phyloP scores from a whole-genome alignment of 2,797 vertebrate species.

The Sebastes flavidus region DNA sequence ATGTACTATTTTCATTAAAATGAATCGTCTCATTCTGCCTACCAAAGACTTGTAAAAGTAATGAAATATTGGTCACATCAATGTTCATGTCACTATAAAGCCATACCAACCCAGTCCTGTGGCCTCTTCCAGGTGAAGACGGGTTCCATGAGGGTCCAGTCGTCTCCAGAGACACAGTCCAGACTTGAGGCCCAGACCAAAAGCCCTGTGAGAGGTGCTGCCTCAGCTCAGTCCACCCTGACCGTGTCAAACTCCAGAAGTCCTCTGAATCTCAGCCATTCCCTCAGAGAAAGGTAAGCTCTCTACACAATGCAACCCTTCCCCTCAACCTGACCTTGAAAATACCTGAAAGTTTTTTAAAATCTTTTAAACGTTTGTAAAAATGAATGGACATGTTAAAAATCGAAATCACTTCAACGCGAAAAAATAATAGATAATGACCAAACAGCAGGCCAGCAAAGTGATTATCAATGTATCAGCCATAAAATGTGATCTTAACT shows the following conservation, averaged over 20 bases:
- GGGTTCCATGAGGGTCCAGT: constrained; percentile 53
- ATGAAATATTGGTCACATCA: neutral
- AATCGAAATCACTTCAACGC: neutral
- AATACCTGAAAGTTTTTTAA: neutral
- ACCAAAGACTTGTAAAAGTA: neutral
- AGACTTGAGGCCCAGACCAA: constrained; percentile 40
- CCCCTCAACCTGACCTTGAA: neutral
- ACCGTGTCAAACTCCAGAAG: constrained; percentile 61
- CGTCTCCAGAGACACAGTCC: constrained; percentile 63
- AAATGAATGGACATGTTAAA: neutral
- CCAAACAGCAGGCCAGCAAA: neutral
- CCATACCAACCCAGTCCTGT: neutral
- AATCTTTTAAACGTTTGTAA: neutral
- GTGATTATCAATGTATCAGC: neutral
- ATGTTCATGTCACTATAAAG: neutral
- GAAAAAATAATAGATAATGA: neutral
- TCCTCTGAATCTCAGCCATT: constrained; percentile 81
- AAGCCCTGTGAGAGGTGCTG: constrained; percentile 27
- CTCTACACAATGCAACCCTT: neutral
- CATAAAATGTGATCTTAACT: neutral
- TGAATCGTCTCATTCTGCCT: neutral
- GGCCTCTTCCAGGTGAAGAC: constrained; percentile 70
- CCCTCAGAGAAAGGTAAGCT: constrained; percentile 90
- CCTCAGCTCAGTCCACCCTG: constrained; percentile 58
- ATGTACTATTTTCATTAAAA: neutral